These are phyloP conservation scores for Zaprionus vittiger DNA, from an alignment of 1,140 invertebrate genomes.

Conservation along the genomic window DNA sequence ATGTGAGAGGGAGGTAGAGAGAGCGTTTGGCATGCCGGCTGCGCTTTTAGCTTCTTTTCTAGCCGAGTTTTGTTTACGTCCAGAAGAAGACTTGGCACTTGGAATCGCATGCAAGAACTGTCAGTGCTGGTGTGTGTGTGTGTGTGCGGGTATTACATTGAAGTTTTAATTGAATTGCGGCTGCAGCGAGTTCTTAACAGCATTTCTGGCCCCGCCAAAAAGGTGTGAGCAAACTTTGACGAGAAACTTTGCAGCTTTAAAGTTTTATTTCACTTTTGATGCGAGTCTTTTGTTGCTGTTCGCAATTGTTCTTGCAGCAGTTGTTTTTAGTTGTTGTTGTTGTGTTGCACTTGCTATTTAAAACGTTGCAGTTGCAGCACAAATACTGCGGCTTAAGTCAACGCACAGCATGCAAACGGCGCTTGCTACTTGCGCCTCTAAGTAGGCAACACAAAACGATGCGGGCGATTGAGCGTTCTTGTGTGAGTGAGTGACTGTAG, in stretches of 20 bases:
- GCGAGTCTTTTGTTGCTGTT: constrained; percentile 17
- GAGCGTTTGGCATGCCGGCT: constrained; percentile 38
- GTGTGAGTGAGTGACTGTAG: constrained; percentile 19
- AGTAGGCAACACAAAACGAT: constrained; percentile 59
- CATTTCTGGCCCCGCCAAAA: constrained; percentile 54
- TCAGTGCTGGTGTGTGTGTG: constrained; percentile 24
- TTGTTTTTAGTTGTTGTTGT: not conserved
- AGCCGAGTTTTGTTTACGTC: constrained; percentile 68
- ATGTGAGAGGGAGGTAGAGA: constrained; percentile 7
- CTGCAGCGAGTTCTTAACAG: constrained; percentile 79
- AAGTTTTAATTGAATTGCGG: constrained; percentile 83
- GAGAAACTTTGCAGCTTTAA: constrained; percentile 66
- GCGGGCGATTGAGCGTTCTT: constrained; percentile 28
- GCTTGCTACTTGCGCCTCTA: constrained; percentile 33
- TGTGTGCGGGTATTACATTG: constrained; percentile 63
- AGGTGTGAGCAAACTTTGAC: constrained; percentile 65
- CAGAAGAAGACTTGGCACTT: constrained; percentile 48
- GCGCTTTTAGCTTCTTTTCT: constrained; percentile 53
- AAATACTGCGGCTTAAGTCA: constrained; percentile 36
- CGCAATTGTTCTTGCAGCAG: constrained; percentile 15
- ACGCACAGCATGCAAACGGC: constrained; percentile 20
- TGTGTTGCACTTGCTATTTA: constrained; percentile 5
- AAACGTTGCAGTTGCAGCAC: constrained; percentile 30
- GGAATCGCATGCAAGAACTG: constrained; percentile 43
- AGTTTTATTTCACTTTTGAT: constrained; percentile 72